These are phyloP conservation scores for Carabus problematicus DNA, from an alignment of 2,888 invertebrate species.

Conservation along the genomic window DNA sequence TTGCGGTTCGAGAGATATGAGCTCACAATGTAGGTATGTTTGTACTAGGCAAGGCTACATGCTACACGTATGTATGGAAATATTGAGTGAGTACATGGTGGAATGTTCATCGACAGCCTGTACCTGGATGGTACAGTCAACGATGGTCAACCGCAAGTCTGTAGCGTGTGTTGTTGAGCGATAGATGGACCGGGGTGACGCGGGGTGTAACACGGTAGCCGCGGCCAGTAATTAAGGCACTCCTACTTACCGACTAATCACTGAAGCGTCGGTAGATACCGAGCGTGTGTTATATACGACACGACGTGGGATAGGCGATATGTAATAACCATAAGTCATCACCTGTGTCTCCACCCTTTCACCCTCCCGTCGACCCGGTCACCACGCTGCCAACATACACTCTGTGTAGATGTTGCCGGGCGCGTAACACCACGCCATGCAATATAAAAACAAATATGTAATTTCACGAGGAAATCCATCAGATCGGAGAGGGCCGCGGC, in stretches of 20 bases:
- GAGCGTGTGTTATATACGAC: slow-evolving; percentile 35
- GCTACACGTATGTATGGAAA: too few relatives aligned
- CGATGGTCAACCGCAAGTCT: too few relatives aligned
- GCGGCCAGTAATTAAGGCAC: slow-evolving; percentile 39
- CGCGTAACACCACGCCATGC: not conserved
- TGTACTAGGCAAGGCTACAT: too few relatives aligned
- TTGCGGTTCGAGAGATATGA: too few relatives aligned
- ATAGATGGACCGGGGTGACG: not conserved
- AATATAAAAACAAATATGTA: slow-evolving; percentile 22
- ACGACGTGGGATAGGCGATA: slow-evolving; percentile 36
- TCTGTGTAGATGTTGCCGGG: not conserved
- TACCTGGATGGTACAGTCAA: too few relatives aligned
- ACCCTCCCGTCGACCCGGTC: not conserved
- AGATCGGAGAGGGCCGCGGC: not conserved
- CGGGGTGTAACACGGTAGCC: slow-evolving; percentile 40
- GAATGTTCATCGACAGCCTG: too few relatives aligned
- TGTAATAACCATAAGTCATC: slow-evolving; percentile 42
- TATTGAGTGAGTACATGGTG: too few relatives aligned
- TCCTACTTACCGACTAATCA: slow-evolving; percentile 42
- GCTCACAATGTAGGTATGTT: too few relatives aligned
- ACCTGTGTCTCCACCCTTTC: slow-evolving; percentile 10
- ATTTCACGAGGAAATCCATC: slow-evolving; percentile 15
- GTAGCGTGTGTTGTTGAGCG: not conserved
- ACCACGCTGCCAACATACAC: not conserved
- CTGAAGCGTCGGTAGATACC: slow-evolving; percentile 38